A percentile compares a stretch with the other conserved stretches of the same genome.
Conservation (phyloP, 2,797 vertebrate genomes). For the Acanthopagrus latus region DNA sequence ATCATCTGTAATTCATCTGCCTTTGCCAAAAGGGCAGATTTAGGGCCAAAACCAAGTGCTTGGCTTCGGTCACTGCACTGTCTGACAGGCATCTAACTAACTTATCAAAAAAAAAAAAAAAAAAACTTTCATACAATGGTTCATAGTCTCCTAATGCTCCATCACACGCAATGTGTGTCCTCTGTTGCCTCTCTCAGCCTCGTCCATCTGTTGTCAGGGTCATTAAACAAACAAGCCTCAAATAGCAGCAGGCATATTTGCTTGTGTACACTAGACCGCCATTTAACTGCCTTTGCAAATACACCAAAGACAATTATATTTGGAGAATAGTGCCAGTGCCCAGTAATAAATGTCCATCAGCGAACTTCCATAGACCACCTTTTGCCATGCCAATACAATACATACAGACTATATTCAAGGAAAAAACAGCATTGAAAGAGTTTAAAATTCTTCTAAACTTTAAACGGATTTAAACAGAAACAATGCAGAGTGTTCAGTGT, state of each 20-base stretch:
- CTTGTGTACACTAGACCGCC: constrained; percentile 11
- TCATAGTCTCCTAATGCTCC: background rate
- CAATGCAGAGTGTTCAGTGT: background rate
- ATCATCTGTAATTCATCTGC: background rate
- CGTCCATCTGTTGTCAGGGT: constrained; percentile 50
- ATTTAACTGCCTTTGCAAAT: constrained; percentile 53
- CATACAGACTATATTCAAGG: background rate
- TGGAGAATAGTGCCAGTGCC: background rate
- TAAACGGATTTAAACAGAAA: background rate
- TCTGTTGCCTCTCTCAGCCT: constrained; percentile 7
- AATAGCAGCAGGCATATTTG: constrained; percentile 40
- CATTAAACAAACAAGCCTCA: constrained; percentile 51
- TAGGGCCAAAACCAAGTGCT: background rate
- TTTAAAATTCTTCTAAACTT: background rate
- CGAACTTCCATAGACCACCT: background rate
- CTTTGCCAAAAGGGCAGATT: background rate
- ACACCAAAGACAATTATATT: constrained; percentile 21
- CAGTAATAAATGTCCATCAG: constrained; percentile 2
- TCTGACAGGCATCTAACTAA: background rate
- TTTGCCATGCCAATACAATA: background rate
- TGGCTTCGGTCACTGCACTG: background rate
- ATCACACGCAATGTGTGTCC: background rate
- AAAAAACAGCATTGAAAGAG: background rate
- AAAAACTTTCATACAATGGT: background rate
- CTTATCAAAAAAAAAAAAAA: too few relatives aligned